Base-by-base conservation (phyloP, 2,797 vertebrate species). In the Loris lydekkerianus region DNA sequence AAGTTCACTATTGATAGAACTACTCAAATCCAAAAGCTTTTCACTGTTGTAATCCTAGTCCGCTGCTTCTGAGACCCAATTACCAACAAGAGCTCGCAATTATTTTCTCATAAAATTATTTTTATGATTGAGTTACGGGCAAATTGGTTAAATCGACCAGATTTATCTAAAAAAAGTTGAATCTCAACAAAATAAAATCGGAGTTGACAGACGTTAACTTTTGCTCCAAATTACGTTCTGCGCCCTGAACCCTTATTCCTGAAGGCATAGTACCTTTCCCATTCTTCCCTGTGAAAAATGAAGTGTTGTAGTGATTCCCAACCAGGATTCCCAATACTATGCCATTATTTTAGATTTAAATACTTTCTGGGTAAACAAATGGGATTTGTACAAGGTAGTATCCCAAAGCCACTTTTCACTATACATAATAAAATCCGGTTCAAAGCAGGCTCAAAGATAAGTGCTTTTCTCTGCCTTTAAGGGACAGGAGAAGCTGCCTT, bases 41-140 rank as follows among this genome's bases (percentile, higher is more conserved):
- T 67, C 15, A 31, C 6, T 7, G 10, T 72, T 88, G 46, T 53
- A 7, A 27, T n/a, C 53, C 61, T 75, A 60, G n/a, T 14, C 65
- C 27, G 27, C 53, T 92, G 63, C 53, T 70, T 63, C 65, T 72
- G 53, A 89, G 65, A 93, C 18, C 31, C 81, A 81, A 27, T 60
- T 70, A 92, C 49, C 58, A 88, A 75, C 7, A 40, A 60, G 75
- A 73, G 67, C n/a, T 29, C 72, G 43, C 53, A 70, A 80, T 89
- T 86, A 87, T 76, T 94, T 94, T 89, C 75, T 81, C n/a, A 86
- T 21, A 58, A 82, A 94, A 75, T 31, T 37, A 70, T 65, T 77
- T 91, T 84, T 31, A 40, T 31, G 56, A 65, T 1, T 49, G 43
- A 34, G 31, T 78, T 92, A 76, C 0, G 76, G 8, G 29, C 73